Conservation (phyloP, 2,888 invertebrate genomes). For the Oasisia sp. region DNA sequence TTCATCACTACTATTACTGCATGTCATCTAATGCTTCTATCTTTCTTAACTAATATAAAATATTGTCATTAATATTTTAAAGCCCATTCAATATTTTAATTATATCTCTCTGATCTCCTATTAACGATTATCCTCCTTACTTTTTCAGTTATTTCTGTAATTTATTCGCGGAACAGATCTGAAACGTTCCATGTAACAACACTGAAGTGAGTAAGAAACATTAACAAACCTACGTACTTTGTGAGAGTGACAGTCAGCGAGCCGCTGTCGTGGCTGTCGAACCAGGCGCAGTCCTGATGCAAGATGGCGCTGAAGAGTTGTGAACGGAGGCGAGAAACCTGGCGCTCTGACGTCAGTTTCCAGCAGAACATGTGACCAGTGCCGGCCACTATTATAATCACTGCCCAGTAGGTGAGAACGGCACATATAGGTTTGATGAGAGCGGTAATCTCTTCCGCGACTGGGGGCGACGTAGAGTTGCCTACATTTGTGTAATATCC, state of each 20-base stretch:
- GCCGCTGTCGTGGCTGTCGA: constrained; percentile 9
- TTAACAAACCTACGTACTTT: neutral
- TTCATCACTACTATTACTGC: no score
- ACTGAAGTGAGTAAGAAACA: neutral
- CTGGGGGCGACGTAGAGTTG: neutral
- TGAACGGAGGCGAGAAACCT: constrained; percentile 20
- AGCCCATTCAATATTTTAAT: no score
- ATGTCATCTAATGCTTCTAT: no score
- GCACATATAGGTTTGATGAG: neutral
- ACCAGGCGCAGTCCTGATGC: constrained; percentile 25
- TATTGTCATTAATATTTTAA: neutral
- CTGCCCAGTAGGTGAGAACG: constrained; percentile 19
- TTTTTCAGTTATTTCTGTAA: neutral
- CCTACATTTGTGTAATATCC: neutral
- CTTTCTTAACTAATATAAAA: neutral
- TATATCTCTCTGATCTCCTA: no score
- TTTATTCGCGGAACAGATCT: neutral
- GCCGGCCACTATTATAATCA: constrained; percentile 24
- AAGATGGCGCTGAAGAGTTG: constrained; percentile 21
- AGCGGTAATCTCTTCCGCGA: neutral
- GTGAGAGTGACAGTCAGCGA: constrained; percentile 21
- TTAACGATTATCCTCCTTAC: no score
- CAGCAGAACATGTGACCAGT: constrained; percentile 19
- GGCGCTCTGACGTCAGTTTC: constrained; percentile 22
- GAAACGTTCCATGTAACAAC: neutral